A percentile compares a stretch with the other conserved stretches of the same genome.
phyloP scores from a whole-genome alignment of 2,888 invertebrate species.

The Mesorhabditis spiculigera region DNA sequence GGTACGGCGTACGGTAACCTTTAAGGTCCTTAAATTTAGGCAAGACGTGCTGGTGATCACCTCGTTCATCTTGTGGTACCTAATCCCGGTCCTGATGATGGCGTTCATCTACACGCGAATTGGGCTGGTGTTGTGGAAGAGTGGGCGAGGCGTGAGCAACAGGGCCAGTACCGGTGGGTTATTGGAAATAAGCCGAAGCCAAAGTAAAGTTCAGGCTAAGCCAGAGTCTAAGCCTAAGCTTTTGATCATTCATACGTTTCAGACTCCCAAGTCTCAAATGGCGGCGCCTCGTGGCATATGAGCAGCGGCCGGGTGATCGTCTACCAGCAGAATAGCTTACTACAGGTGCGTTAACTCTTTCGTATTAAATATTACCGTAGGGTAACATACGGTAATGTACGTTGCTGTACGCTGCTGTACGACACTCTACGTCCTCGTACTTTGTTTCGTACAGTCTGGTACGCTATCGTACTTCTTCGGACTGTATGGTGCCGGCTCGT shows the following conservation, averaged over 20 bases:
- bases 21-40: constrained; percentile 12
- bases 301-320: constrained; percentile 30
- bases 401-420: too few relatives aligned
- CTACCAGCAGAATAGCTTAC: constrained; percentile 32
- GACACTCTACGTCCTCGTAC: too few relatives aligned
- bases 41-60: constrained; percentile 60
- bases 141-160: constrained; percentile 35
- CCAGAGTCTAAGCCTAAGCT: too few relatives aligned
- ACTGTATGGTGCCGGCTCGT: too few relatives aligned
- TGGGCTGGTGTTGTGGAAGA: constrained; percentile 77
- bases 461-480: too few relatives aligned
- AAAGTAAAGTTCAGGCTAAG: too few relatives aligned
- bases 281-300: constrained; percentile 28
- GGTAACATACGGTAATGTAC: too few relatives aligned
- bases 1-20: constrained; percentile 10
- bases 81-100: constrained; percentile 78
- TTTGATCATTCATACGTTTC: not conserved
- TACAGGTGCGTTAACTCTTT: constrained; percentile 10
- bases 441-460: too few relatives aligned
- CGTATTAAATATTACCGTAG: too few relatives aligned
- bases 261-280: constrained; percentile 24
- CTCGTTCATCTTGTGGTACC: constrained; percentile 78
- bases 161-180: not conserved
- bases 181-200: too few relatives aligned
- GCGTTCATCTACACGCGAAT: constrained; percentile 76